Percentiles rank a stretch among this genome's conserved stretches.
phyloP scores from a whole-genome alignment of 2,113 vertebrate species.

The Polypterus senegalus region DNA sequence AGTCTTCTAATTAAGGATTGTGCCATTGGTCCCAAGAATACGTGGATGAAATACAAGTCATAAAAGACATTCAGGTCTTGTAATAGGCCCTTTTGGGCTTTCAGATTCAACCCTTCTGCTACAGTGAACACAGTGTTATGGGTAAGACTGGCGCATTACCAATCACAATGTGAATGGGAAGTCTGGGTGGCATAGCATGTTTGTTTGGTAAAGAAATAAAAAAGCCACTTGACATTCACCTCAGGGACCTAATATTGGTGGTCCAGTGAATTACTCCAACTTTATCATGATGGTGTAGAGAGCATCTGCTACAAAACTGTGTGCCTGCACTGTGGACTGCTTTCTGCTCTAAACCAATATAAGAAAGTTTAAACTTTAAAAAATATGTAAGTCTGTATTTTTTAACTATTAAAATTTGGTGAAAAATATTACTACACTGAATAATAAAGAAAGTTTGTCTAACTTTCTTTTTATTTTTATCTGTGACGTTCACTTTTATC shows the following conservation, averaged over 20 bases:
- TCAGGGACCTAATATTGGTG: slow-evolving; percentile 25
- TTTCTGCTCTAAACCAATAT: too few species aligned
- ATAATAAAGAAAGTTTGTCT: too few species aligned
- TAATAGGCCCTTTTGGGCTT: slow-evolving; percentile 60
- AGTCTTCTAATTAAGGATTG: slow-evolving; percentile 59
- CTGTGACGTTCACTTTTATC: too few species aligned
- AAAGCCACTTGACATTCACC: slow-evolving; percentile 40
- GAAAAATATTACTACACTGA: too few species aligned
- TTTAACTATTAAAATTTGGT: too few species aligned
- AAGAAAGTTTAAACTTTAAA: too few species aligned
- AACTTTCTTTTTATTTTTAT: too few species aligned
- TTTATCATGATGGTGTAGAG: too few species aligned
- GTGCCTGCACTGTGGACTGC: too few species aligned
- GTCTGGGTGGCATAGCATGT: slow-evolving; percentile 59
- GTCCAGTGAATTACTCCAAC: slow-evolving; percentile 16
- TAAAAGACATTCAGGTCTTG: slow-evolving; percentile 55
- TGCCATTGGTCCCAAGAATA: slow-evolving; percentile 58
- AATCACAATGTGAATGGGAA: slow-evolving; percentile 53
- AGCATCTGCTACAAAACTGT: too few species aligned
- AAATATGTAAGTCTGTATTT: too few species aligned
- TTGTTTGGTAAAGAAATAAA: slow-evolving; percentile 38
- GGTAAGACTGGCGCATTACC: slow-evolving; percentile 63
- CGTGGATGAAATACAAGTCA: slow-evolving; percentile 51
- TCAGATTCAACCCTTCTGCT: slow-evolving; percentile 12
- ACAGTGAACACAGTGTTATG: slow-evolving; percentile 64